These are phyloP conservation scores for Eustalomyia histrio DNA, from an alignment of 2,888 invertebrate genomes.

Conservation along the genomic window DNA sequence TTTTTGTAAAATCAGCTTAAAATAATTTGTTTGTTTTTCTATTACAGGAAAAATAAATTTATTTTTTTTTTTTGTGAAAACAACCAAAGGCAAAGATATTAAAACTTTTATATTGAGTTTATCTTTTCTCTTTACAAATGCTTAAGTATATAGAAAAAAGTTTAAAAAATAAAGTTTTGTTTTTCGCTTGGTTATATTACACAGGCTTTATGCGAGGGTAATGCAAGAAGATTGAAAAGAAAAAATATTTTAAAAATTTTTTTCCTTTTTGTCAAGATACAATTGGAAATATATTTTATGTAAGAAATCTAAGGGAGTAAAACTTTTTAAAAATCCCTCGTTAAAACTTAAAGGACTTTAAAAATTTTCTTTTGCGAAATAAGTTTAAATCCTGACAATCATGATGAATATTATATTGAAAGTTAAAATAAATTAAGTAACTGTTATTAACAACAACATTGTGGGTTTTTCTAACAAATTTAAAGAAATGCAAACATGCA, in stretches of 20 bases:
- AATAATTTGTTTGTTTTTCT: background rate
- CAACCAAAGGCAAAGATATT: slow-evolving; percentile 7
- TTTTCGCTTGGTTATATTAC: background rate
- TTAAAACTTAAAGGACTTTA: background rate
- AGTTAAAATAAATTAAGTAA: background rate
- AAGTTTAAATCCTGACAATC: slow-evolving; percentile 5
- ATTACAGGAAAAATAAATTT: background rate
- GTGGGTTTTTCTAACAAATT: background rate
- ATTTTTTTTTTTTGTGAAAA: background rate
- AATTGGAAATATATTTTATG: too few species aligned
- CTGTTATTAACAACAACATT: slow-evolving; percentile 11
- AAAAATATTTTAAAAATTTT: too few species aligned
- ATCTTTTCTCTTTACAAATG: background rate
- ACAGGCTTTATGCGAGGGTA: background rate
- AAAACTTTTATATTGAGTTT: slow-evolving; percentile 20
- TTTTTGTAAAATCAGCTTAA: slow-evolving; percentile 16
- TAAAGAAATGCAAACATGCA: background rate
- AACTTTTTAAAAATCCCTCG: background rate
- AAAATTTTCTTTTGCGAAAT: background rate
- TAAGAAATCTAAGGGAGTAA: too few species aligned
- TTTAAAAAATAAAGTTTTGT: background rate
- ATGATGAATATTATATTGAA: background rate
- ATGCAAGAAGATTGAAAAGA: background rate
- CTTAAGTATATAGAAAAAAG: background rate
- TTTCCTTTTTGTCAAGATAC: too few species aligned